Evolutionary conservation across 2,888 invertebrate genomes (phyloP).

Genomic region (Anaspis maculata): DNA sequence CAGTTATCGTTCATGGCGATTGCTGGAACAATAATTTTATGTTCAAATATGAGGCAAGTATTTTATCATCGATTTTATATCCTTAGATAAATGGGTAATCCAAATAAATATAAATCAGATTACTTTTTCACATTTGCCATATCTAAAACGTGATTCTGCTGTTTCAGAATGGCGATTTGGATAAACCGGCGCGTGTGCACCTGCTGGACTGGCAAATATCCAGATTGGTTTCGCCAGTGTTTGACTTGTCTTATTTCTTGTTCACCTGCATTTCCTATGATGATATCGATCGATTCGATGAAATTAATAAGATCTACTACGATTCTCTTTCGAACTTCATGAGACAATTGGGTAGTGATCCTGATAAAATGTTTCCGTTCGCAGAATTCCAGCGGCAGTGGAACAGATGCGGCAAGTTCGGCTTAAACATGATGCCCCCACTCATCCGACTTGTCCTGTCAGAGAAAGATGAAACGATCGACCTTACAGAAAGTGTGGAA

Average conservation of each 20-base stretch:
- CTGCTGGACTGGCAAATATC: too few relatives aligned
- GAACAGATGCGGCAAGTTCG: conserved; percentile 16
- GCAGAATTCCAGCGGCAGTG: conserved; percentile 20
- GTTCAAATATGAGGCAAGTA: conserved; percentile 4
- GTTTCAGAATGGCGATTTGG: too few relatives aligned
- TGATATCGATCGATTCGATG: conserved; percentile 23
- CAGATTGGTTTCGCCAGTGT: conserved; percentile 19
- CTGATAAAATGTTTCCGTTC: conserved; percentile 25
- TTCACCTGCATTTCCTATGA: conserved; percentile 24
- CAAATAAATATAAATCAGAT: too few relatives aligned
- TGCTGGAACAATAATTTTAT: conserved; percentile 16
- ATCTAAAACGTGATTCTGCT: too few relatives aligned
- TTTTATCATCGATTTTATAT: too few relatives aligned
- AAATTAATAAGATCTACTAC: conserved; percentile 28
- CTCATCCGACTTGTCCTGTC: conserved; percentile 9
- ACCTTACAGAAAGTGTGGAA: conserved; percentile 8
- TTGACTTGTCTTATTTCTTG: conserved; percentile 31
- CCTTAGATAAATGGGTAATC: too few relatives aligned
- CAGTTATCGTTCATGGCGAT: conserved; percentile 13
- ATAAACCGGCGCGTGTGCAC: too few relatives aligned
- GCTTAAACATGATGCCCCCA: conserved; percentile 13
- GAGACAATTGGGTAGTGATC: conserved; percentile 23
- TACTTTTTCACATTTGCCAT: too few relatives aligned
- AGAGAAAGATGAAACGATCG: conserved; percentile 11
- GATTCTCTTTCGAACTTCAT: conserved; percentile 21